Percentiles rank a stretch among this genome's conserved stretches.
Conservation (phyloP, 2,113 vertebrate genomes). For the Gymnocephalus cernua region DNA sequence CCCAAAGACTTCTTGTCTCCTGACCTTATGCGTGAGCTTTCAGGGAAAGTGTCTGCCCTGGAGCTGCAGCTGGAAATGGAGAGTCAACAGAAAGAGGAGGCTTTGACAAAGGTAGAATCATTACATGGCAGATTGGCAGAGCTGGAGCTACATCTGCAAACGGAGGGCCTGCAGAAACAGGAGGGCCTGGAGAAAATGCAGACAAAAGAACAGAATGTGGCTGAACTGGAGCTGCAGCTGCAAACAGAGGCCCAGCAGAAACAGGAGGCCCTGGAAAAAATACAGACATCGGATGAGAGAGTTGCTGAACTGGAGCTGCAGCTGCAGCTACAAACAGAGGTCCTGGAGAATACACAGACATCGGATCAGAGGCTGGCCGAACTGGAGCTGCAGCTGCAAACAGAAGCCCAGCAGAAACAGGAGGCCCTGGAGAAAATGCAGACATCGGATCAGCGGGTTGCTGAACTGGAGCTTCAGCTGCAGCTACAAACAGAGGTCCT, state of each 20-base stretch:
- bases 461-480: slow-evolving; percentile 32
- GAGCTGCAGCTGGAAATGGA: slow-evolving; percentile 71
- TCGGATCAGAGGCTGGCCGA: slow-evolving; percentile 10
- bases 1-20: slow-evolving; percentile 40
- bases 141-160: slow-evolving; percentile 67
- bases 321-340: slow-evolving; percentile 47
- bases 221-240: slow-evolving; percentile 65
- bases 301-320: slow-evolving; percentile 61
- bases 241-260: slow-evolving; percentile 52
- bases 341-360: background rate
- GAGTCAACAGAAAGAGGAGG: slow-evolving; percentile 63
- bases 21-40: slow-evolving; percentile 43
- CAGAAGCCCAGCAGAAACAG: slow-evolving; percentile 54
- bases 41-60: slow-evolving; percentile 64
- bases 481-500: slow-evolving; percentile 2
- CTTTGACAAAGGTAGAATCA: slow-evolving; percentile 2
- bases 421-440: slow-evolving; percentile 44
- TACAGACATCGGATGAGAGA: background rate
- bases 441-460: background rate
- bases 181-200: slow-evolving; percentile 1
- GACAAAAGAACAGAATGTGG: background rate
- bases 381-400: slow-evolving; percentile 63
- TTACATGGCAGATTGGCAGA: slow-evolving; percentile 34
- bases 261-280: slow-evolving; percentile 22
- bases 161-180: slow-evolving; percentile 49